These are phyloP conservation scores for Suillia variegata DNA, from an alignment of 2,888 invertebrate species.

Conservation along the genomic window DNA sequence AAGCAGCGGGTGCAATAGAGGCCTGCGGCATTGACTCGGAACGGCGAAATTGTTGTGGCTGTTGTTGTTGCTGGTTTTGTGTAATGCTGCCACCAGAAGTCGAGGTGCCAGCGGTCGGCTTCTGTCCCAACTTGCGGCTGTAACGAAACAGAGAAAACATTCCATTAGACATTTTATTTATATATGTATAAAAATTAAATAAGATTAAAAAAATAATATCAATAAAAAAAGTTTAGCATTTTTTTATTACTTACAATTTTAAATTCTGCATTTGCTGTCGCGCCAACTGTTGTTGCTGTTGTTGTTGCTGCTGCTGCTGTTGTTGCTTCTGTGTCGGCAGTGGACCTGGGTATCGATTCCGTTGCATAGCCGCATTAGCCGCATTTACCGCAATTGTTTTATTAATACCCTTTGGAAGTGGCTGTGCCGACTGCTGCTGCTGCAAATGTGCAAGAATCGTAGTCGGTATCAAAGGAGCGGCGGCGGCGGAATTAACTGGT, in stretches of 20 bases:
- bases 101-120: slow-evolving; percentile 27
- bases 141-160: neutral
- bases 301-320: slow-evolving; percentile 21
- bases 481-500: too few relatives aligned
- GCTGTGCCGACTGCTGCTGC: neutral
- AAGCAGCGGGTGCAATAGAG: neutral
- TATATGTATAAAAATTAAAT: neutral
- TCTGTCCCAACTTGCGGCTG: slow-evolving; percentile 30
- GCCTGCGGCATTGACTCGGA: slow-evolving; percentile 18
- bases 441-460: slow-evolving; percentile 7
- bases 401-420: slow-evolving; percentile 25
- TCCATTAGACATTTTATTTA: too few relatives aligned
- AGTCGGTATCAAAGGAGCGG: slow-evolving; percentile 8
- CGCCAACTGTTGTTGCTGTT: slow-evolving; percentile 25
- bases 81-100: slow-evolving; percentile 35
- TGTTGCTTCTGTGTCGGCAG: too few relatives aligned
- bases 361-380: neutral
- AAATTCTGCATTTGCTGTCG: slow-evolving; percentile 29
- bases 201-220: neutral
- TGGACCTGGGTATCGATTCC: neutral
- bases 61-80: slow-evolving; percentile 4
- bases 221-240: neutral
- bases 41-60: slow-evolving; percentile 27
- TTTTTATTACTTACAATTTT: slow-evolving; percentile 38
- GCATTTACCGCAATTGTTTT: slow-evolving; percentile 17